Evolutionary conservation across 2,888 invertebrate genomes (phyloP).

Genomic region (Himalopsyche japonica): DNA sequence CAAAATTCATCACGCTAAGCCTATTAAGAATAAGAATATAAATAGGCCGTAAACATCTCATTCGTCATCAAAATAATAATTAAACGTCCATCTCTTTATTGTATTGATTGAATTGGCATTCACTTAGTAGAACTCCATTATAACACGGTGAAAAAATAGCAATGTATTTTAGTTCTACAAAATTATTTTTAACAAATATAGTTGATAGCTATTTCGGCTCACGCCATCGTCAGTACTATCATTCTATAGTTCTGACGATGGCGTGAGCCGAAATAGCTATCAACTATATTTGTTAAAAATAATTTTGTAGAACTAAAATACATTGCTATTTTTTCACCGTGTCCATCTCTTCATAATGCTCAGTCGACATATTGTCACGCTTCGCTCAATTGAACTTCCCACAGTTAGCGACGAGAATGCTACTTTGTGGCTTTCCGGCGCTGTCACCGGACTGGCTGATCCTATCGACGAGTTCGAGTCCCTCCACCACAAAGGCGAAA

Average conservation of each 20-base stretch:
- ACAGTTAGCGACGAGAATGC: constrained; percentile 73
- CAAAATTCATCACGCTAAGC: neutral
- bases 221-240: too few relatives aligned
- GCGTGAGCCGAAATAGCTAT: too few relatives aligned
- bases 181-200: too few relatives aligned
- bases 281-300: too few relatives aligned
- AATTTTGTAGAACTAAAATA: too few relatives aligned
- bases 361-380: neutral
- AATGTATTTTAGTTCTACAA: too few relatives aligned
- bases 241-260: too few relatives aligned
- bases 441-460: constrained; percentile 77
- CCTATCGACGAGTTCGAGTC: constrained; percentile 76
- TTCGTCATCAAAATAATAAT: neutral
- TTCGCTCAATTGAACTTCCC: constrained; percentile 66
- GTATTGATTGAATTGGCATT: too few relatives aligned
- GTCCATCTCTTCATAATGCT: neutral
- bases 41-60: neutral
- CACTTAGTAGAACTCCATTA: too few relatives aligned
- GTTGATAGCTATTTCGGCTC: too few relatives aligned
- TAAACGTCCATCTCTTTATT: neutral
- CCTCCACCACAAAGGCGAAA: constrained; percentile 79
- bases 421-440: constrained; percentile 76
- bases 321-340: too few relatives aligned
- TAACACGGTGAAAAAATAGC: too few relatives aligned
- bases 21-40: neutral